phyloP scores from a whole-genome alignment of 2,888 invertebrate species.

The Lacanobia oleracea region DNA sequence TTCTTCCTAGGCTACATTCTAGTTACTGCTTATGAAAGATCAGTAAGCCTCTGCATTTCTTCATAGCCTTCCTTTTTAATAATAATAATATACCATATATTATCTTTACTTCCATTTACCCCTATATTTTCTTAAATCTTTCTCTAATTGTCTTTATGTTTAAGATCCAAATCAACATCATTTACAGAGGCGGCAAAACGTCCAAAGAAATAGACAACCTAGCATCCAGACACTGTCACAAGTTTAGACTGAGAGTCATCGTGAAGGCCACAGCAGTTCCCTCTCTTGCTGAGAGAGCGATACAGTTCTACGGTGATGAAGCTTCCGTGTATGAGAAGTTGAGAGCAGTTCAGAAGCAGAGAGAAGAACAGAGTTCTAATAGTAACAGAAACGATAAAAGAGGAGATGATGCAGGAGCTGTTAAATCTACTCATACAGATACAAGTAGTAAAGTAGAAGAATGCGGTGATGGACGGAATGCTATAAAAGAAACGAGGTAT shows the following conservation, averaged over 20 bases:
- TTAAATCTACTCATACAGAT: background rate
- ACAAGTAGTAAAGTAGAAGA: background rate
- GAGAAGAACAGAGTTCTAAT: conserved; percentile 11
- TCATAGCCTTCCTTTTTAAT: too few relatives aligned
- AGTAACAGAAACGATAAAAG: background rate
- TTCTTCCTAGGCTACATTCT: too few relatives aligned
- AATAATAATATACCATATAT: too few relatives aligned
- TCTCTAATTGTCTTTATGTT: background rate
- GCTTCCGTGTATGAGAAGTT: conserved; percentile 67
- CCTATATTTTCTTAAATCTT: too few relatives aligned
- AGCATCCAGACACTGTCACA: conserved; percentile 86
- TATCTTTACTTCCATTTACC: background rate
- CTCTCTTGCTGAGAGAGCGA: conserved; percentile 69
- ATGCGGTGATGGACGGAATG: background rate
- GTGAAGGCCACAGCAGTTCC: conserved; percentile 75
- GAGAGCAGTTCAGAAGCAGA: conserved; percentile 25
- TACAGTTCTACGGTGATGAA: conserved; percentile 75
- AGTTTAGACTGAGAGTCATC: conserved; percentile 83
- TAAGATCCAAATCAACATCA: background rate
- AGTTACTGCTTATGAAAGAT: too few relatives aligned
- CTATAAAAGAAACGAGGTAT: conserved; percentile 3
- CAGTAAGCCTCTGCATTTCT: too few relatives aligned
- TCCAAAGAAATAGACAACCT: conserved; percentile 83
- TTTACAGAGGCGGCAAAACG: conserved; percentile 85
- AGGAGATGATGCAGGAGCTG: background rate